Conservation (phyloP, 2,113 vertebrate genomes). For the Acanthisitta chloris region DNA sequence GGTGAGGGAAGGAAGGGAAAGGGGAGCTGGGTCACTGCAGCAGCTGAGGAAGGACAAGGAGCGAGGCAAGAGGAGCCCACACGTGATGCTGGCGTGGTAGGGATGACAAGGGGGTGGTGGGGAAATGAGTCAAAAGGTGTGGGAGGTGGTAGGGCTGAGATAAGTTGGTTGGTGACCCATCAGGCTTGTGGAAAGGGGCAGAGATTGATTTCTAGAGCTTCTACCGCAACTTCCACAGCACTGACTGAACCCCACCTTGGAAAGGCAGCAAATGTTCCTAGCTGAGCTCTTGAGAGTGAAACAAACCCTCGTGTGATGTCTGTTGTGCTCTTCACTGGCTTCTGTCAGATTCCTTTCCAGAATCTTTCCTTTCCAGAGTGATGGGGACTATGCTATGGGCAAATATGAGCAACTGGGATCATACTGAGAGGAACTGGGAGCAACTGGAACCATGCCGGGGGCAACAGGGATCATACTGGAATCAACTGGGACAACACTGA, state of each 20-base stretch:
- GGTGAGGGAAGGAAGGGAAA: neutral
- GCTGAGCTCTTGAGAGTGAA: neutral
- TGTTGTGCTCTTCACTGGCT: neutral
- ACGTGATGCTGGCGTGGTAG: neutral
- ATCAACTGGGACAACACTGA: too few species aligned
- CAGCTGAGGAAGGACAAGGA: neutral
- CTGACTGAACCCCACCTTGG: neutral
- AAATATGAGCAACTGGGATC: too few species aligned
- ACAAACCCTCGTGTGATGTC: neutral
- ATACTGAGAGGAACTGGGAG: too few species aligned
- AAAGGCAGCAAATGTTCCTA: neutral
- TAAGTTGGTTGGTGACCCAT: neutral
- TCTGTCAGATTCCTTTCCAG: neutral
- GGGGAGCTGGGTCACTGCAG: neutral
- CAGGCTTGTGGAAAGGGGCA: neutral
- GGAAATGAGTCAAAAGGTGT: slow-evolving; percentile 13
- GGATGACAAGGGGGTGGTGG: neutral
- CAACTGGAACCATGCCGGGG: too few species aligned
- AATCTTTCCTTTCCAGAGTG: too few species aligned
- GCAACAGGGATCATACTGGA: too few species aligned
- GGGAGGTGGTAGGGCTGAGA: neutral
- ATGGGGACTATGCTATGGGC: too few species aligned
- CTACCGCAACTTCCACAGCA: neutral
- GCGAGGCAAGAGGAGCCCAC: neutral
- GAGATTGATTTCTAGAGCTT: neutral